Percentiles rank a stretch among this genome's conserved stretches.
phyloP scores from a whole-genome alignment of 1,140 invertebrate species.

The Epicauta chinensis region DNA sequence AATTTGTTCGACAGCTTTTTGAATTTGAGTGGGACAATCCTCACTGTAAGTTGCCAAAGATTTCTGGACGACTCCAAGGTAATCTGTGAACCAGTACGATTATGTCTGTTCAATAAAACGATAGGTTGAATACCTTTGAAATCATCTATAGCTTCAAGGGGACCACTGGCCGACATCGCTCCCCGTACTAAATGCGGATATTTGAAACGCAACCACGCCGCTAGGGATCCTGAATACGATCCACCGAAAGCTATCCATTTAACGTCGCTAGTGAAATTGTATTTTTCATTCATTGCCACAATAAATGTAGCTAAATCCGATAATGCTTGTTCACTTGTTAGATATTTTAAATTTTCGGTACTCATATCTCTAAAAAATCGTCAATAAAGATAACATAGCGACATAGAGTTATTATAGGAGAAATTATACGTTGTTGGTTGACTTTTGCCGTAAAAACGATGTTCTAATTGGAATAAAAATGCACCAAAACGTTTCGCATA shows the following conservation, averaged over 20 bases:
- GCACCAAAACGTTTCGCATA: slow-evolving; percentile 77
- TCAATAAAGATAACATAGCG: slow-evolving; percentile 1
- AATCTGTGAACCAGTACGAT: slow-evolving; percentile 5
- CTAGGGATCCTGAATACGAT: slow-evolving; percentile 84
- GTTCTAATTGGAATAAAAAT: slow-evolving; percentile 81
- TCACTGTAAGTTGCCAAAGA: slow-evolving; percentile 46
- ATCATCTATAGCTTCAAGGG: slow-evolving; percentile 74
- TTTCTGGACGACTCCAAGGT: slow-evolving; percentile 2
- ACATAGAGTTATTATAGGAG: not conserved
- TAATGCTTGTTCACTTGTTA: slow-evolving; percentile 83
- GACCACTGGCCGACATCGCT: slow-evolving; percentile 80
- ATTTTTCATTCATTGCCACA: slow-evolving; percentile 55
- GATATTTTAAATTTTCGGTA: slow-evolving; percentile 67
- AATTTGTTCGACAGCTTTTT: slow-evolving; percentile 58
- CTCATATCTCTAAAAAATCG: slow-evolving; percentile 59
- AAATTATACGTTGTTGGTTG: slow-evolving; percentile 68
- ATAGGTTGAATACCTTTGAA: slow-evolving; percentile 64
- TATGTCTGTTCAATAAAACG: no score
- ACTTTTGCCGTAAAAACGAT: slow-evolving; percentile 91
- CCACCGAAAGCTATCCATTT: slow-evolving; percentile 92
- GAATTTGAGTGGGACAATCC: slow-evolving; percentile 58
- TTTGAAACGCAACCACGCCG: slow-evolving; percentile 83
- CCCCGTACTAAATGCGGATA: slow-evolving; percentile 85
- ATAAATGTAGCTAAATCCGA: slow-evolving; percentile 85
- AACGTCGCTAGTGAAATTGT: slow-evolving; percentile 53